These are phyloP conservation scores for Sarcophaga carnaria DNA, from an alignment of 2,888 invertebrate genomes.

Conservation along the genomic window DNA sequence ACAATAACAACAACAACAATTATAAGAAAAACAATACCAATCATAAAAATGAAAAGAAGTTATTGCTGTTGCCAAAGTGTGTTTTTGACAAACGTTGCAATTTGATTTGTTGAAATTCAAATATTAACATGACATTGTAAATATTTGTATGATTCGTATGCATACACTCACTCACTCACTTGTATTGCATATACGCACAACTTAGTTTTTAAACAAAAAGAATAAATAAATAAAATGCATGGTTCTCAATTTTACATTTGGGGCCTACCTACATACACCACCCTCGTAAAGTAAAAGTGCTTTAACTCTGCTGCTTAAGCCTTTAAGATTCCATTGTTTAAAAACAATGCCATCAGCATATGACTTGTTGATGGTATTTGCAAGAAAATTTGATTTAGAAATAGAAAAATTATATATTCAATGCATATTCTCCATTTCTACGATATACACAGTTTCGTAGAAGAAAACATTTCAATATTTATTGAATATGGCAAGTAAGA, in stretches of 20 bases:
- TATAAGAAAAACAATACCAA: constrained; percentile 7
- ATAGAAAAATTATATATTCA: constrained; percentile 34
- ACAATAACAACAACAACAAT: constrained; percentile 33
- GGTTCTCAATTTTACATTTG: constrained; percentile 4
- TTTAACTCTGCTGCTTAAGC: no score
- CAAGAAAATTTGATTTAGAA: constrained; percentile 42
- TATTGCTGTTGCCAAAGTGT: constrained; percentile 58
- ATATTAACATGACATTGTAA: constrained; percentile 68
- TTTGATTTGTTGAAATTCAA: constrained; percentile 67
- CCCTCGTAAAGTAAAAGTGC: no score
- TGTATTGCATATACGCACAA: neutral
- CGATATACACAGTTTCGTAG: neutral
- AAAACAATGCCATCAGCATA: neutral
- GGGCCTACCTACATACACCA: no score
- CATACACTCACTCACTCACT: neutral
- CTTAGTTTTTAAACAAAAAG: neutral
- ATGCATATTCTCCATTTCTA: constrained; percentile 29
- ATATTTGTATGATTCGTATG: constrained; percentile 42
- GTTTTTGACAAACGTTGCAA: constrained; percentile 67
- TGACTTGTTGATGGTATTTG: no score
- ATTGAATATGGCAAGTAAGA: constrained; percentile 50
- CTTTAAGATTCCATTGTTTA: constrained; percentile 24
- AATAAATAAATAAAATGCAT: constrained; percentile 38
- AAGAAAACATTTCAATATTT: constrained; percentile 35
- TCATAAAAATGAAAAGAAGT: neutral